These are phyloP conservation scores for Ageneiosus marmoratus DNA, from an alignment of 2,113 vertebrate species.

Conservation along the genomic window DNA sequence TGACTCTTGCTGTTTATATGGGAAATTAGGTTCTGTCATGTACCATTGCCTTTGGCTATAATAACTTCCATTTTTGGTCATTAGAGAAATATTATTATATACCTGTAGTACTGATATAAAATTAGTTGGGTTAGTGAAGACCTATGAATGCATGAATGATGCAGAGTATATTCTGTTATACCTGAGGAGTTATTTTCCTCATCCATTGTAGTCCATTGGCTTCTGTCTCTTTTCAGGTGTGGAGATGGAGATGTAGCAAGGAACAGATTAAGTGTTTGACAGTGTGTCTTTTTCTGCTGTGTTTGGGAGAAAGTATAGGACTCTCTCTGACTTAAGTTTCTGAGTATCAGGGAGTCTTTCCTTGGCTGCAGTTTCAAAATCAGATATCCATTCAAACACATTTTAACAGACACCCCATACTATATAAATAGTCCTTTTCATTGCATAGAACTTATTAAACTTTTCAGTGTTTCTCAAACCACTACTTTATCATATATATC, in stretches of 20 bases:
- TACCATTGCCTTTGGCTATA: no score
- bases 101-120: no score
- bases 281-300: slow-evolving; percentile 48
- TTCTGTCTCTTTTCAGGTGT: slow-evolving; percentile 52
- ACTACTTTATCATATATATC: background rate
- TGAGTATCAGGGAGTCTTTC: background rate
- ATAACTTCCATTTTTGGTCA: no score
- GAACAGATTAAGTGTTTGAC: slow-evolving; percentile 61
- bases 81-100: no score
- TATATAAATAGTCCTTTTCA: background rate
- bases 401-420: background rate
- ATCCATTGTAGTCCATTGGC: slow-evolving; percentile 47
- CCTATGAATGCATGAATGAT: background rate
- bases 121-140: no score
- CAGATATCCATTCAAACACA: background rate
- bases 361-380: background rate
- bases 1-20: no score
- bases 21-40: no score
- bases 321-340: slow-evolving; percentile 9
- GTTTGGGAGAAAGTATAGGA: slow-evolving; percentile 13
- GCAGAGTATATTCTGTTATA: slow-evolving; percentile 27
- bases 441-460: background rate
- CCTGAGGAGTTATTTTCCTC: slow-evolving; percentile 52
- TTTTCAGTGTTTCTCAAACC: background rate
- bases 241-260: slow-evolving; percentile 52